Evolutionary conservation across 2,113 vertebrate species (phyloP).

Genomic region (Sitta europaea): DNA sequence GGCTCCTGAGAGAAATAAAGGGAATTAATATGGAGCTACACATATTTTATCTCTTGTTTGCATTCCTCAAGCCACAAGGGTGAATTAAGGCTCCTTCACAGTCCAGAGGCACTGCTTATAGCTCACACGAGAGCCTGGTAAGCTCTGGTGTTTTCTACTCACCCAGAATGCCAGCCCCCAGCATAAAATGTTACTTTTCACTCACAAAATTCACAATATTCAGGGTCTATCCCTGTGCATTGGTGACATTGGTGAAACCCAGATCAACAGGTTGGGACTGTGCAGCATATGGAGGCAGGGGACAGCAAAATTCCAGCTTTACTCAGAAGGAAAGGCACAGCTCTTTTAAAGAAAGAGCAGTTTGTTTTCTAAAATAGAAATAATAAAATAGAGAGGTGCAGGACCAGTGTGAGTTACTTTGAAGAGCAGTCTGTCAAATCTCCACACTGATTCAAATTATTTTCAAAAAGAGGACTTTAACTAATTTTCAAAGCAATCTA

Average conservation of each 20-base stretch:
- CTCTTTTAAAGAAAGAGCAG: background rate
- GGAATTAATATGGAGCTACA: background rate
- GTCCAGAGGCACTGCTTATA: background rate
- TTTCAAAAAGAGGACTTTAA: background rate
- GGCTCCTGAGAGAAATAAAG: background rate
- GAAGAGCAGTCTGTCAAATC: background rate
- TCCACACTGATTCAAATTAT: background rate
- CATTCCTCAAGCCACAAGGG: background rate
- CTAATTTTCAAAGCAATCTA: background rate
- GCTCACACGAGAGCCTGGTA: background rate
- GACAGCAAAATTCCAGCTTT: background rate
- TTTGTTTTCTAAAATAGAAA: background rate
- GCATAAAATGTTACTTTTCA: background rate
- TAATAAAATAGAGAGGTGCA: background rate
- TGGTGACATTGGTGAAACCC: fast-evolving
- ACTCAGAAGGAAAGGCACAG: background rate
- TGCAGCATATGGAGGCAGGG: fast-evolving
- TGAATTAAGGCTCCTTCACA: background rate
- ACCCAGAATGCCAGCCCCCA: background rate
- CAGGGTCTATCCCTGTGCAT: background rate
- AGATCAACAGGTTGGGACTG: background rate
- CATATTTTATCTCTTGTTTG: background rate
- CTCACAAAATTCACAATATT: background rate
- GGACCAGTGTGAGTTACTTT: background rate
- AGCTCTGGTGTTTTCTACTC: background rate